Base-by-base conservation (phyloP, 1,140 invertebrate species). In the Drosophila nasuta region DNA sequence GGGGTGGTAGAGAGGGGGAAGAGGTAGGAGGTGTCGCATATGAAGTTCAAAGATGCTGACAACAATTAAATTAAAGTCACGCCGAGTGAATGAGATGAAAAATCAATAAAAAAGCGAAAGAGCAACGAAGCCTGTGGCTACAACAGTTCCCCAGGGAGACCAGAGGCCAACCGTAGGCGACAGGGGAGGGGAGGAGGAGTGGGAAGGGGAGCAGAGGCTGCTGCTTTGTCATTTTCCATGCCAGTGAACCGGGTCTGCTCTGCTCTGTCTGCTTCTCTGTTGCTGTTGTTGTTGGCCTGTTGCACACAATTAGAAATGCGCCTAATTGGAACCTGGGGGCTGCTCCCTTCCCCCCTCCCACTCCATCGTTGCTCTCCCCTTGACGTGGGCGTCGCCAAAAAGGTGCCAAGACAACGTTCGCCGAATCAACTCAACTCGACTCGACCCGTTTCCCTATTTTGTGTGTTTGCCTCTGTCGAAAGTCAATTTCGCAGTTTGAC, bases 1-100 rank as follows among this genome's bases (percentile, higher is more conserved):
- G 38, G 38, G 71, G 41, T 4, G 52, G 13, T n/a, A 20, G 7
- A 5, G 38, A 5, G 6, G 5, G 25, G 5, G 25, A 0, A 20
- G 20, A 33, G 35, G 25, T 20, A 2, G 28, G 11, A 11, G 48
- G 28, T 54, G 52, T 57, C 11, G 46, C 41, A 60, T 63, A 64
- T 63, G 41, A 60, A 74, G 83, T 88, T 87, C 87, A 88, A 88
- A 88, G 85, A 88, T 89, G 83, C 85, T 88, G 85, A 83, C 85
- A 88, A 89, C 85, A 88, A 89, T 88, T 89, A 88, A 88, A 88
- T 88, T 89, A 88, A 81, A 83, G 80, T 88, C 85, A 88, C 75
- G 81, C 35, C 69, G 51, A 71, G 35, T 7, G 15, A 56, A 35
- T 33, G 17, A 57, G 46, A 51, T 41, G 25, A 57, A 76, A 43